Evolutionary conservation across 2,113 vertebrate species (phyloP), one percentile per base, ranked within the genome.

Genomic region (Antechinus flavipes): DNA sequence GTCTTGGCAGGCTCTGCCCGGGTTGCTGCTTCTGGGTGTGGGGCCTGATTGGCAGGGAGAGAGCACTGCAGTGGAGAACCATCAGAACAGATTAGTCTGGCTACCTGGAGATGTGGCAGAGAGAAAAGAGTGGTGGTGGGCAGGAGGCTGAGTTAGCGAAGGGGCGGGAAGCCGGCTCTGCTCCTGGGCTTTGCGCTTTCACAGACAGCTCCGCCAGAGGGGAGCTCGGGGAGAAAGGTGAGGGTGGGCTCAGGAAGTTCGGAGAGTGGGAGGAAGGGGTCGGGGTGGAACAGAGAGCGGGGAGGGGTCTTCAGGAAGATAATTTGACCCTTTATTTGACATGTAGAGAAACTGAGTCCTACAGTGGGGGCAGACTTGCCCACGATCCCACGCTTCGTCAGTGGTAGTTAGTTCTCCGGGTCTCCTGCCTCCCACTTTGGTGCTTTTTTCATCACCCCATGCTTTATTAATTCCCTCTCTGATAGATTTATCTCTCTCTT

Each of bases 1-100:
- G 91, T 95, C 94, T 92, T 97, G 94, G 93, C 96, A 98, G 68
- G 91, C 91, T 95, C 90, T 97, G 93, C 97, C 98, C 96, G 16
- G 35, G 68, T 22, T 42, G n/a, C 68, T 84, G 68, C 35, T 84
- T 84, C 35, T 42, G 68, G 68, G 68, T 42, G n/a, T 23, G 68
- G 68, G 68, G 35, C 68, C 68, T 84, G 35, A 42, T 42, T 84
- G 68, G 68, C 68, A 84, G 68, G 42, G 68, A 84, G 35, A 84
- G 42, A 23, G 6, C 35, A 84, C 35, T 84, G 35, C 68, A 84
- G 68, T n/a, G 23, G n/a, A 42, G 68, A 84, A 42, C 68, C 35
- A 42, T 84, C 68, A 84, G 68, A 84, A 84, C 6, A 2, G 22
- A 42, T 84, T 84, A 84, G n/a, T 84, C 35, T 42, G 2, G 68